Percentiles rank a stretch among this genome's conserved stretches.
These are phyloP conservation scores for Glyptemys insculpta DNA, from an alignment of 2,797 vertebrate genomes.

Conservation along the genomic window DNA sequence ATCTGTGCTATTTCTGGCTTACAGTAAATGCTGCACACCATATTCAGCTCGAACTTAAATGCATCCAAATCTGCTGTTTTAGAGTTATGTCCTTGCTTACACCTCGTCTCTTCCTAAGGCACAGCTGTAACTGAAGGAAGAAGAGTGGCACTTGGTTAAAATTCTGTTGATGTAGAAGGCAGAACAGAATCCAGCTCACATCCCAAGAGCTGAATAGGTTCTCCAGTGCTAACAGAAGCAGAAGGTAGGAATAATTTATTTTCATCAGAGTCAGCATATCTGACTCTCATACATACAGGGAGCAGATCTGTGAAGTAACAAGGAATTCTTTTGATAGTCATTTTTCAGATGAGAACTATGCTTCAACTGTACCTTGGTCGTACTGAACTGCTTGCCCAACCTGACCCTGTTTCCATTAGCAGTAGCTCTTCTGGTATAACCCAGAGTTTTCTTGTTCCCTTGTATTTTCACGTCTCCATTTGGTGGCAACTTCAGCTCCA, in stretches of 20 bases:
- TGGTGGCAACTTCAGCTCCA: slow-evolving; percentile 94
- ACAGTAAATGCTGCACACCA: neutral
- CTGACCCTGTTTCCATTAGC: slow-evolving; percentile 77
- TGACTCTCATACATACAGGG: neutral
- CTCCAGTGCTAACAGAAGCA: neutral
- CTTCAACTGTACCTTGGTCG: slow-evolving; percentile 89
- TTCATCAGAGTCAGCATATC: neutral
- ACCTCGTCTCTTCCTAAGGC: neutral
- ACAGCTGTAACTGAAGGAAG: neutral
- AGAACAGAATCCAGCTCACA: neutral
- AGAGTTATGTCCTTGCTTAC: neutral
- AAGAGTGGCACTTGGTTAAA: neutral
- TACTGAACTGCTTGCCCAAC: slow-evolving; percentile 92
- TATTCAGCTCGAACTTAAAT: slow-evolving; percentile 27
- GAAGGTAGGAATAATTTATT: slow-evolving; percentile 3
- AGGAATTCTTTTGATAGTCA: neutral
- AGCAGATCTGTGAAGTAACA: neutral
- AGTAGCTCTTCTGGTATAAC: slow-evolving; percentile 88
- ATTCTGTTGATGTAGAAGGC: neutral
- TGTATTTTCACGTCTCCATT: slow-evolving; percentile 86
- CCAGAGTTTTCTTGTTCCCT: slow-evolving; percentile 92
- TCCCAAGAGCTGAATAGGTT: neutral
- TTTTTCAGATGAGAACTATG: neutral
- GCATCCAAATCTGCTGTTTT: slow-evolving; percentile 22
- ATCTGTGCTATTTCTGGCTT: slow-evolving; percentile 39